phyloP scores from a whole-genome alignment of 2,113 vertebrate species.

The Sylvia atricapilla region DNA sequence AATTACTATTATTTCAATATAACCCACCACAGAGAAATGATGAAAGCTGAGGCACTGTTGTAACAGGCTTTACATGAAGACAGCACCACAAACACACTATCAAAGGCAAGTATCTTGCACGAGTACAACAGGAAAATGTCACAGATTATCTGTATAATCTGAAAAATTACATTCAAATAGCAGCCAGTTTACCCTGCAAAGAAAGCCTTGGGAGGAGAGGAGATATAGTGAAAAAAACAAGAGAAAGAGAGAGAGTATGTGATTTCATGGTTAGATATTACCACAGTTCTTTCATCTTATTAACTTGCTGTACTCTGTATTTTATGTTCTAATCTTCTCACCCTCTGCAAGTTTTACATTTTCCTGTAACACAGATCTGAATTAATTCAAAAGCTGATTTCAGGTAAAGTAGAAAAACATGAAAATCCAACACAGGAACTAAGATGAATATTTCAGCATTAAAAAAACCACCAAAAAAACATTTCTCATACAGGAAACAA shows the following conservation, averaged over 20 bases:
- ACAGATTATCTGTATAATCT: neutral
- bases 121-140: neutral
- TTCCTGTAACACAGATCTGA: neutral
- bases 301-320: neutral
- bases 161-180: neutral
- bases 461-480: neutral
- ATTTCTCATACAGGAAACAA: neutral
- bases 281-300: neutral
- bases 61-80: neutral
- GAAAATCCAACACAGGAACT: neutral
- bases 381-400: neutral
- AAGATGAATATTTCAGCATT: neutral
- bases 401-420: neutral
- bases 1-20: slow-evolving; percentile 53
- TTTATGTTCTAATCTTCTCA: neutral
- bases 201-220: neutral
- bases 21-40: slow-evolving; percentile 16
- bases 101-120: neutral
- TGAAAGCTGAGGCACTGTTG: neutral
- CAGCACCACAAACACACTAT: neutral
- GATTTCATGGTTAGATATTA: neutral
- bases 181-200: neutral
- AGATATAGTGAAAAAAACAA: no score
- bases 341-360: neutral
- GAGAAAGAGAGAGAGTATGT: neutral